Evolutionary conservation across 37 sponge, comb jelly and placozoan genomes (phyloP), one percentile per base, ranked within the genome.

Genomic region (Amphimedon queenslandica): DNA sequence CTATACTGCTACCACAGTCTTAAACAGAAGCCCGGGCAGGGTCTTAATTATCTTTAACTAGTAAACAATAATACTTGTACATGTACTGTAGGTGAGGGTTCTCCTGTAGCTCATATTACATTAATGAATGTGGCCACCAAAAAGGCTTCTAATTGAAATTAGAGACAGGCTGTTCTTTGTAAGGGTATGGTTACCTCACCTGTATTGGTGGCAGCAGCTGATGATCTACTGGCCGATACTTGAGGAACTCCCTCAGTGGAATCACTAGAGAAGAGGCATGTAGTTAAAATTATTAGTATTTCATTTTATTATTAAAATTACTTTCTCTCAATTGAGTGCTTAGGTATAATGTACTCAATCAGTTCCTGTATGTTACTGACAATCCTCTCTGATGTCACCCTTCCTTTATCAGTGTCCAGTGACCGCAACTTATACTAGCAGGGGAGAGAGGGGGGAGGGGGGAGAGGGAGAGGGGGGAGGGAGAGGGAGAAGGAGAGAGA

Each of bases 361-460:
- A 81, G 56, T 25, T 81, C 82, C 3, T 5, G 57, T 6, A 56
- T 55, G 18, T n/a, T n/a, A n/a, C 66, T 66, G 32, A 77, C 39
- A 20, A 37, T 31, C 57, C 72, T 84, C 72, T 83, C 84, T n/a
- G 64, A 32, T 24, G 71, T 58, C 30, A 67, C 70, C 40, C 72
- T 71, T 63, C 77, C 70, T 58, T 83, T 77, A 18, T 64, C 21
- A 21, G 66, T 77, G 3, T 77, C 64, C 2, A 83, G 63, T 37
- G 71, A 71, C 24, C 76, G 63, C 71, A 70, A 41, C 23, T 40
- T 29, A n/a, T n/a, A 31, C 28, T 4, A 16, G 21, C 34, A 72
- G 20, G 4, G n/a, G 2, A 38, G n/a, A 24, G 30, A 21, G 56
- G 28, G 1, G 27, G 58, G 73, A n/a, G n/a, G n/a, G n/a, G n/a